Percentiles rank a stretch among this genome's conserved stretches.
Evolutionary conservation across 2,888 invertebrate genomes (phyloP).

Genomic region (Imbricaverruca yamaguchii): DNA sequence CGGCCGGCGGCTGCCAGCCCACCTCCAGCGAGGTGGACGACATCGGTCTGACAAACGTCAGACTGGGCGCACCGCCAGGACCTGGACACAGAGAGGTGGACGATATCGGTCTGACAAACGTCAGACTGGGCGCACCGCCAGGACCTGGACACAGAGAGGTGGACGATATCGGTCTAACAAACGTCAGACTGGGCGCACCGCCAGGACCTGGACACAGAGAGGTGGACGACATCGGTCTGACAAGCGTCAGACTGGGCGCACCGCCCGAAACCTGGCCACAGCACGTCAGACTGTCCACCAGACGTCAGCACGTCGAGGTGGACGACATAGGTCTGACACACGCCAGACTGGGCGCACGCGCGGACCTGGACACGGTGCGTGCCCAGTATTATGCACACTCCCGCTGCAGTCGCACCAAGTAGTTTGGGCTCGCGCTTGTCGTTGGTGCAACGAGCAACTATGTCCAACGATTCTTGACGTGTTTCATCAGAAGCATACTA

Average conservation of each 20-base stretch:
- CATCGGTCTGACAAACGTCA: conserved; percentile 37
- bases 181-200: no score
- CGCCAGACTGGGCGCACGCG: conserved; percentile 35
- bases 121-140: no score
- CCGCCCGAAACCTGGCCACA: no score
- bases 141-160: no score
- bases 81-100: not conserved
- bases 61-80: conserved; percentile 33
- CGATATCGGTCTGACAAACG: no score
- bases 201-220: no score
- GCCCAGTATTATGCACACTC: not conserved
- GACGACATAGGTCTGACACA: no score
- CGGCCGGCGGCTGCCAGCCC: conserved; percentile 40
- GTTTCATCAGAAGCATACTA: not conserved
- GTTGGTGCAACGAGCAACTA: not conserved
- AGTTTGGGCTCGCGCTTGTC: not conserved
- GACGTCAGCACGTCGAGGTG: no score
- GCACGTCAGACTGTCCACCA: no score
- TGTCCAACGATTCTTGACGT: not conserved
- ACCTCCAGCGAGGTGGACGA: conserved; percentile 39
- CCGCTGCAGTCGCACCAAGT: not conserved
- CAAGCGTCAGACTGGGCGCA: no score
- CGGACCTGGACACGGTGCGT: not conserved
- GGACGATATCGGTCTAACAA: no score
- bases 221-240: no score